Evolutionary conservation across 2,888 invertebrate genomes (phyloP), one percentile per base, ranked within the genome.

Genomic region (Norana najaformis): DNA sequence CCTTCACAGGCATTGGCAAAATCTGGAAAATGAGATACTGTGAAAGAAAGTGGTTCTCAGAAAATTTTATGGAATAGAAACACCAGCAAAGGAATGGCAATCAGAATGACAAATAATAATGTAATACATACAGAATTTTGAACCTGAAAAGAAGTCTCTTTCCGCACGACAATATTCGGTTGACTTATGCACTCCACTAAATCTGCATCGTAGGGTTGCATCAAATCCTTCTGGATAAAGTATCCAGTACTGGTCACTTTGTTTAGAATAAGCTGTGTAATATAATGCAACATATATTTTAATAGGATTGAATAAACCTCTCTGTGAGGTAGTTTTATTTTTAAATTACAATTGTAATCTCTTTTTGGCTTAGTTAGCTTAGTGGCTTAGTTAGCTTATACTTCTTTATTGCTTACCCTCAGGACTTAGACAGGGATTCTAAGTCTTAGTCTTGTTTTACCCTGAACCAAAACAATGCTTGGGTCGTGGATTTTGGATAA

Each of bases 141-240:
- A 85, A 14, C 36, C 85, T 35, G 85, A 85, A 35, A 85, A 37
- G 36, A 85, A 85, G 36, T 18, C n/a, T 37, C 37, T 8, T 85
- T 85, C 85, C 34, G 20, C 5, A 13, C 20, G 37, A 85, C 85
- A 36, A 36, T 36, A 35, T 85, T 35, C 85, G 35, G 85, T 85
- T 85, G 85, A 85, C 23, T 85, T 85, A 23, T 85, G 85, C 85
- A 85, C 85, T 85, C 85, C 85, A 23, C 23, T 37, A 35, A 85
- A 85, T 23, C 37, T 85, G 85, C 85, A 85, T 85, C 85, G 35
- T 11, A 85, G 85, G 35, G 85, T 85, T 85, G 85, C 85, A 23
- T 85, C 85, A 37, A 8, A 85, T n/a, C 85, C 85, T 85, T 85
- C 37, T 85, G 85, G 85, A 85, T 85, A 85, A 35, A 85, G 85